Evolutionary conservation across 2,797 vertebrate species (phyloP).

Genomic region (Caiman crocodilus): DNA sequence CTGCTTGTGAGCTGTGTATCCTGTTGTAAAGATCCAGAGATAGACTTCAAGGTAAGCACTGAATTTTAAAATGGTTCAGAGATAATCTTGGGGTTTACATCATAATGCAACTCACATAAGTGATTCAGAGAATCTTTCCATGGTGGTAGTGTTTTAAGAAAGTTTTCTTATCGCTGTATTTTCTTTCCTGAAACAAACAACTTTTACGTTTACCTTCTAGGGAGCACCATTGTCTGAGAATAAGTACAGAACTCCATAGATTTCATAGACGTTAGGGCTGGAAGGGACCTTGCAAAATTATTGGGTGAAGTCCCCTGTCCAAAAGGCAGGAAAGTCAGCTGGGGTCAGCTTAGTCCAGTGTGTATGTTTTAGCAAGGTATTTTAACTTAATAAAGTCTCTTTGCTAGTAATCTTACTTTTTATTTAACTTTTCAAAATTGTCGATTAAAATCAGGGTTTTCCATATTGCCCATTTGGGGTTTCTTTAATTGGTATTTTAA

Average conservation of each 20-base stretch:
- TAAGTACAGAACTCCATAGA: neutral
- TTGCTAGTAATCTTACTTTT: neutral
- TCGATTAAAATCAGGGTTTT: neutral
- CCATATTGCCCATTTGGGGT: neutral
- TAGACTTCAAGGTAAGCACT: constrained; percentile 95
- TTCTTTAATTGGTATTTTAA: neutral
- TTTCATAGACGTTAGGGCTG: too few species aligned
- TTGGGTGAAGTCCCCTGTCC: neutral
- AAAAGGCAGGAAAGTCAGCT: too few species aligned
- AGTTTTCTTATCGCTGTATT: neutral
- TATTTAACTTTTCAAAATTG: neutral
- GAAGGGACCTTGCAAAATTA: too few species aligned
- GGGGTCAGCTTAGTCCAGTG: neutral
- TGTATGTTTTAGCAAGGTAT: neutral
- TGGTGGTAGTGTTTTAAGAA: neutral
- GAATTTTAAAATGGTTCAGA: neutral
- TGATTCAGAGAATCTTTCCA: neutral
- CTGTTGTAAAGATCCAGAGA: constrained; percentile 96
- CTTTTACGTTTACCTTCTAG: fast-evolving
- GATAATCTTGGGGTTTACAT: neutral
- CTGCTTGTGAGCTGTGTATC: constrained; percentile 91
- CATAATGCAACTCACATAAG: neutral
- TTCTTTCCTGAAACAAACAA: neutral
- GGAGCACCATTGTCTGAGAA: neutral
- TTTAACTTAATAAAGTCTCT: neutral